A percentile compares a stretch with the other conserved stretches of the same genome.
phyloP scores from a whole-genome alignment of 2,113 vertebrate genomes.

The Trematomus loennbergii region DNA sequence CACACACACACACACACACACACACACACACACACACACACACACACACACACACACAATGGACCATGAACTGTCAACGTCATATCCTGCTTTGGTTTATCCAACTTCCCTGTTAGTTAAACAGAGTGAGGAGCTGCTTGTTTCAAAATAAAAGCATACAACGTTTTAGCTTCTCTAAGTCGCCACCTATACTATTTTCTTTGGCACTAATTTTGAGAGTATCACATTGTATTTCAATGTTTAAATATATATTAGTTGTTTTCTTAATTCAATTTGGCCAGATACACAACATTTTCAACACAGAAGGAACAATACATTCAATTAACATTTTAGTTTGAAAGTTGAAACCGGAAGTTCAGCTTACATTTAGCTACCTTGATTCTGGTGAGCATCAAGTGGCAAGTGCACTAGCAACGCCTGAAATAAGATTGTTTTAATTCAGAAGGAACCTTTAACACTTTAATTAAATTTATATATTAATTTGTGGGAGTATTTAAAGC shows the following conservation, averaged over 20 bases:
- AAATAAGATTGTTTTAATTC: constrained; percentile 10
- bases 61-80: constrained; percentile 58
- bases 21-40: constrained; percentile 18
- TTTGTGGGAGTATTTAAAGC: accelerated
- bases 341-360: neutral
- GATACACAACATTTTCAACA: neutral
- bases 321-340: constrained; percentile 50
- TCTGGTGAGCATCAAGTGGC: constrained; percentile 39
- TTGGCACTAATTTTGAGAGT: neutral
- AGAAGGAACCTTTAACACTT: neutral
- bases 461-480: neutral
- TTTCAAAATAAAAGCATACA: constrained; percentile 52
- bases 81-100: constrained; percentile 75
- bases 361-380: constrained; percentile 18
- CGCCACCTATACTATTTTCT: neutral
- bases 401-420: constrained; percentile 39
- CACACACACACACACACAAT: constrained; percentile 13
- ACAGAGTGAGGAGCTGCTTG: neutral
- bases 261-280: neutral
- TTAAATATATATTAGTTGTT: too few species aligned
- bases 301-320: neutral
- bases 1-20: constrained; percentile 12
- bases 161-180: neutral
- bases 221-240: neutral
- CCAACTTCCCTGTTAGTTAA: constrained; percentile 47